A percentile compares a stretch with the other conserved stretches of the same genome.
Conservation (phyloP, 2,113 vertebrate genomes). For the Pseudopodoces humilis region DNA sequence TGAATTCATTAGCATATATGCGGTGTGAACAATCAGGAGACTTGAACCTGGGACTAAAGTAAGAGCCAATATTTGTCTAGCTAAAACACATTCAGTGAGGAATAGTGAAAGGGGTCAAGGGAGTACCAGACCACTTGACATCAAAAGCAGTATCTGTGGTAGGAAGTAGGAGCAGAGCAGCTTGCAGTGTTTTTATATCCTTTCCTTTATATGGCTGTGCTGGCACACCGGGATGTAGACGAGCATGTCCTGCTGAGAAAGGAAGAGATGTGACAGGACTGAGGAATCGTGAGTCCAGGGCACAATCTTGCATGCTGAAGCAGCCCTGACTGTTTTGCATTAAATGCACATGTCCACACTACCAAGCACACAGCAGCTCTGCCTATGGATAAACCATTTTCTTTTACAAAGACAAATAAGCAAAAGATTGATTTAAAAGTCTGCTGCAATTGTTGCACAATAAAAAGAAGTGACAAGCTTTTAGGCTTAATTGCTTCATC, state of each 20-base stretch:
- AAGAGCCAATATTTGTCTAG: background rate
- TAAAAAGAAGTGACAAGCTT: conserved; percentile 23
- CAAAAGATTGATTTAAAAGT: conserved; percentile 32
- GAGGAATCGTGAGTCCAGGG: background rate
- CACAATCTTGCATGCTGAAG: background rate
- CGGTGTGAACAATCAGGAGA: background rate
- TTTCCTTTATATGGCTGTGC: conserved; percentile 28
- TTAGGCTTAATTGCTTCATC: conserved; percentile 39
- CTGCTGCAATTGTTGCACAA: background rate
- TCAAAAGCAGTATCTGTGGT: conserved; percentile 5
- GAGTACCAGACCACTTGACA: background rate
- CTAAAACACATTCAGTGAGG: background rate
- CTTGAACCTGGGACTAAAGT: background rate
- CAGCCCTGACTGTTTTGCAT: background rate
- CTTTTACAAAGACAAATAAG: background rate
- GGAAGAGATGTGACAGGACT: conserved; percentile 65
- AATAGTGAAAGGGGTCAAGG: background rate
- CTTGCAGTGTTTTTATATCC: conserved; percentile 33
- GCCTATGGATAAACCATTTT: background rate
- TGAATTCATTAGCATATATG: conserved; percentile 30
- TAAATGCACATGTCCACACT: background rate
- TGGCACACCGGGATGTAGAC: conserved; percentile 48
- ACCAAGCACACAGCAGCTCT: background rate
- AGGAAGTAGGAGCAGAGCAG: conserved; percentile 30
- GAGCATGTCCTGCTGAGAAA: conserved; percentile 56